Evolutionary conservation across 2,113 vertebrate genomes (phyloP), one percentile per base, ranked within the genome.

Genomic region (Boulengeromyrus knoepffleri): DNA sequence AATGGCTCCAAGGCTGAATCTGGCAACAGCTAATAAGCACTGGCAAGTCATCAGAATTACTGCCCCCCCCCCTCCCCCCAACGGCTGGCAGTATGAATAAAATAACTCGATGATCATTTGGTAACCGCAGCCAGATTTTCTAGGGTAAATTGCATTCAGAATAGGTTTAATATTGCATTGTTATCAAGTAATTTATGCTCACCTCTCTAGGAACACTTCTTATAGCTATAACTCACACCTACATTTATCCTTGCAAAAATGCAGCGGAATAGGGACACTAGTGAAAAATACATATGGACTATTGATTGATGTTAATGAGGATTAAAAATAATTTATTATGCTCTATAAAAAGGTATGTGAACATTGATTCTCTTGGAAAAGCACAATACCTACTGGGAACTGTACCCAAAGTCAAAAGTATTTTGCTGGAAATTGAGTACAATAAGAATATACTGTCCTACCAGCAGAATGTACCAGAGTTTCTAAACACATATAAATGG

Each of bases 121-220:
- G 47, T 12, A 86, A 27, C 49, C 6, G n/a, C 47, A 17, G 85
- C 85, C 85, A 87, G 45, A 87, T 47, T 36, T 87, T 31, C 85
- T 8, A 52, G 46, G 50, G 85, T 36, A 53, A 53, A 87, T 36
- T 36, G 84, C 74, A 80, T 42, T 47, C 84, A 27, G 45, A n/a
- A 24, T 47, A 47, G 45, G 49, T 47, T 86, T 86, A 85, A 85
- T 24, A 85, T 86, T 86, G 84, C 47, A 47, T 85, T 86, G 84
- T 56, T 87, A 19, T 53, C n/a, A 36, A 19, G 49, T 19, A 53
- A 87, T 53, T 21, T 39, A 53, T 56, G 85, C 5, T 53, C 31
- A 15, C 50, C 7, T 87, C 13, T 87, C n/a, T 4, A 53, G 36
- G 50, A 50, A 87, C 85, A 56, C 8, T 85, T 85, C 50, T 31